A percentile compares a stretch with the other conserved stretches of the same genome.
These are phyloP conservation scores for Phyllostomus discolor DNA, from an alignment of 2,113 vertebrate species.

Conservation along the genomic window DNA sequence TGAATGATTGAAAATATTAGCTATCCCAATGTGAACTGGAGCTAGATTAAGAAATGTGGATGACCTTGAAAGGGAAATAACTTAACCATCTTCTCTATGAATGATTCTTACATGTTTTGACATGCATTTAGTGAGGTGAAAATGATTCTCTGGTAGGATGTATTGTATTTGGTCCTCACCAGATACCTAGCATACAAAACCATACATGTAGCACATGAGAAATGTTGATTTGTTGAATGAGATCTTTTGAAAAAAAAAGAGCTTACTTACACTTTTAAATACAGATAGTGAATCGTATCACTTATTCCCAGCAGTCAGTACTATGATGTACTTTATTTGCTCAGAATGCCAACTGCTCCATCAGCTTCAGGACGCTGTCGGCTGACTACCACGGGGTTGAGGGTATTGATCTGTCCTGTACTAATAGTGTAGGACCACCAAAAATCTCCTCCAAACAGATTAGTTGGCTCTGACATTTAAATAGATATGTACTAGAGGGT, in stretches of 20 bases:
- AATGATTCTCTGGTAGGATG: not conserved
- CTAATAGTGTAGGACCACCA: not conserved
- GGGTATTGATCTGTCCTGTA: not conserved
- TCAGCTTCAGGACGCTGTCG: not conserved
- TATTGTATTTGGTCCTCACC: not conserved
- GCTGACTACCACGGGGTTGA: not conserved
- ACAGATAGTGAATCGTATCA: not conserved
- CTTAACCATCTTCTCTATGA: not conserved
- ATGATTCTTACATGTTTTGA: not conserved
- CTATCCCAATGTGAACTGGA: not conserved
- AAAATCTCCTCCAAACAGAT: not conserved
- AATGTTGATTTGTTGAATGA: not conserved
- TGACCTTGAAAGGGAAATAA: not conserved
- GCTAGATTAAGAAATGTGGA: not conserved
- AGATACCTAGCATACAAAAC: not conserved
- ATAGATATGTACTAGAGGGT: not conserved
- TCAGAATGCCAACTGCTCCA: not conserved
- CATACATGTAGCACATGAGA: not conserved
- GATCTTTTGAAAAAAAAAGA: not conserved
- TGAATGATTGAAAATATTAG: not conserved
- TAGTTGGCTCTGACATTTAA: not conserved
- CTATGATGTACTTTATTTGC: not conserved
- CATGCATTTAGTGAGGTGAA: not conserved
- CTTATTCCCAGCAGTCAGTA: not conserved
- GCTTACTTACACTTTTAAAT: not conserved